Evolutionary conservation across 2,888 invertebrate species (phyloP).

Genomic region (Ochropacha duplaris): DNA sequence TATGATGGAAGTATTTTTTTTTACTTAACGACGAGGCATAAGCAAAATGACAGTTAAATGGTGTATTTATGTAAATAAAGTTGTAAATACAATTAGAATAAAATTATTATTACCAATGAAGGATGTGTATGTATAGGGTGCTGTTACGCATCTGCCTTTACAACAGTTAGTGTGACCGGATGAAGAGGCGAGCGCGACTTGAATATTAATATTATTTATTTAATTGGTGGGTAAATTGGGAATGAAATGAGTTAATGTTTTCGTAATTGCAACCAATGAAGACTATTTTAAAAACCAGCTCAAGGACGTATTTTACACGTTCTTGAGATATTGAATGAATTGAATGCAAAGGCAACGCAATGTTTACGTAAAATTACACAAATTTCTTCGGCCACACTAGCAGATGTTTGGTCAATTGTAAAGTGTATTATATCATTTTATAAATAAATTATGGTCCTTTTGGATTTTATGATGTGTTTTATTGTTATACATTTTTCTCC

Average conservation of each 20-base stretch:
- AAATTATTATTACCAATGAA: slow-evolving; percentile 67
- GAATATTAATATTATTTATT: slow-evolving; percentile 25
- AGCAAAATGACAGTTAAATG: slow-evolving; percentile 54
- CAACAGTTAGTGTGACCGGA: slow-evolving; percentile 58
- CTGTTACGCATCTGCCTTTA: slow-evolving; percentile 57
- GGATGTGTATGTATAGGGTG: slow-evolving; percentile 57
- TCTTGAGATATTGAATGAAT: not conserved
- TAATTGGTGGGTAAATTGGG: not conserved
- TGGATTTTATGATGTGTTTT: slow-evolving; percentile 70
- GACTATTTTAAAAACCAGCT: not conserved
- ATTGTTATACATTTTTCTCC: too few relatives aligned
- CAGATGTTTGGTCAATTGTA: slow-evolving; percentile 75
- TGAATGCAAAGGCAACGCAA: not conserved
- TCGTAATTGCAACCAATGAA: not conserved
- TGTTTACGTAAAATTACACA: slow-evolving; percentile 13
- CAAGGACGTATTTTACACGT: not conserved
- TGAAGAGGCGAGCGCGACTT: slow-evolving; percentile 20
- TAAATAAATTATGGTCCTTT: slow-evolving; percentile 80
- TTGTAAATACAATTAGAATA: slow-evolving; percentile 49
- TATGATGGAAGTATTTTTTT: not conserved
- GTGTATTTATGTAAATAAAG: slow-evolving; percentile 50
- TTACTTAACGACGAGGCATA: slow-evolving; percentile 26
- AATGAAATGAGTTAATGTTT: not conserved
- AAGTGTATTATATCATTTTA: slow-evolving; percentile 79
- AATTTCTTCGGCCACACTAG: slow-evolving; percentile 54